Conservation (phyloP, 2,797 vertebrate species). For the Oryzias sinensis region DNA sequence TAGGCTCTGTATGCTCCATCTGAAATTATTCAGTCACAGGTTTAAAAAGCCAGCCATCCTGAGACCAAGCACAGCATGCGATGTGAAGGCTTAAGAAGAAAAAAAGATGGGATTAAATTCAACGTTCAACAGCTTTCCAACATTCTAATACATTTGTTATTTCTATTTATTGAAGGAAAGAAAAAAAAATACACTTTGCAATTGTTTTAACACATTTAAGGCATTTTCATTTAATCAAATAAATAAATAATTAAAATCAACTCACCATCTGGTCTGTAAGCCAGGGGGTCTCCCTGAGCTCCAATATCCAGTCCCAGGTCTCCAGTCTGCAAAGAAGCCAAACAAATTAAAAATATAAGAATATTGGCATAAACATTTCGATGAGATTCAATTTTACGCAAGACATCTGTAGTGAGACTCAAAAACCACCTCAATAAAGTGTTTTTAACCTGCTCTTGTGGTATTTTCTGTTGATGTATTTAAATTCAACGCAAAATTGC, state of each 20-base stretch:
- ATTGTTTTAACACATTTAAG: too few species aligned
- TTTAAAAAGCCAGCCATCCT: background rate
- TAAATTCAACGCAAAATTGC: too few species aligned
- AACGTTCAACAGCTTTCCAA: background rate
- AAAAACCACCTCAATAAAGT: too few species aligned
- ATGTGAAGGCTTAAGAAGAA: too few species aligned
- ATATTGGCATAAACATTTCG: background rate
- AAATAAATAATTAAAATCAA: too few species aligned
- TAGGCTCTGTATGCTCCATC: constrained; percentile 94
- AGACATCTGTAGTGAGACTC: too few species aligned
- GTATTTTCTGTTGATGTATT: too few species aligned
- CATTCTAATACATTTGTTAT: background rate
- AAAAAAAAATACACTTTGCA: background rate
- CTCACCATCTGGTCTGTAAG: constrained; percentile 94
- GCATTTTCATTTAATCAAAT: too few species aligned
- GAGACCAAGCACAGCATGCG: background rate
- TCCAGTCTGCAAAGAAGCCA: constrained; percentile 79
- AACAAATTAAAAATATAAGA: constrained; percentile 1
- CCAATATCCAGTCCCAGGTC: constrained; percentile 96
- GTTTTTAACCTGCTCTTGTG: too few species aligned
- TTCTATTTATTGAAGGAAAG: too few species aligned
- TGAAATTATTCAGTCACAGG: constrained; percentile 39
- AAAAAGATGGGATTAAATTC: too few species aligned
- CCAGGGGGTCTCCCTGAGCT: constrained; percentile 93
- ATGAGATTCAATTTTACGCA: background rate